Base-by-base conservation (phyloP, 2,113 vertebrate species). In the Rissa tridactyla region DNA sequence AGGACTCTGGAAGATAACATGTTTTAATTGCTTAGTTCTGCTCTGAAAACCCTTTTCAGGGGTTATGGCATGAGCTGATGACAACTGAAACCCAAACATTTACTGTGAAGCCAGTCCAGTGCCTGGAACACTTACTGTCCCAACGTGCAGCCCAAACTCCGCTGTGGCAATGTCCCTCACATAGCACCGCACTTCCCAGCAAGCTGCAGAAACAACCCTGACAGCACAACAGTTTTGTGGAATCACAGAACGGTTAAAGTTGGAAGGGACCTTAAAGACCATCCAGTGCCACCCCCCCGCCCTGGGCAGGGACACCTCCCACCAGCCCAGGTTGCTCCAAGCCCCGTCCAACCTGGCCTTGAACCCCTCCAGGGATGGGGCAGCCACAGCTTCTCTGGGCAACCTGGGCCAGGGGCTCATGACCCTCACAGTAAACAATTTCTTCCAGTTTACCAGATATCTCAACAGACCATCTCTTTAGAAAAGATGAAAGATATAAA, bases 71-170 rank as follows among this genome's bases (percentile, higher is more conserved):
- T 3, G 14, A 51, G 65, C 17, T 29, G 47, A 57, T 11, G 26
- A 32, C 17, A 21, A 11, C 4, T 32, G 29, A 46, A 68, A 46
- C 16, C 8, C 30, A 26, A 46, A 9, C 11, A 4, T 1, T n/a
- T 13, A 7, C 20, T 10, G 51, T 26, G 36, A 21, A 12, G 38
- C 4, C 36, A 26, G 10, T 8, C 4, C 30, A 27, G 64, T 3
- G 1, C 22, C 34, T 6, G 2, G 47, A 27, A 14, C 55, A 27
- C 40, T 16, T 1, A 6, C 8, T 11, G 13, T 9, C 23, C 0
- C 1, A 16, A 6, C 0, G 8, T 2, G 9, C 38, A 65, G 44
- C 55, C 25, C 26, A 7, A 20, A 36, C 75, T 27, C 25, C 11
- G 55, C 36, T 10, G 19, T 25, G 38, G 7, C 69, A 18, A 9